Base-by-base conservation (phyloP, 2,888 invertebrate genomes). In the Acanthococcus lagerstroemiae region DNA sequence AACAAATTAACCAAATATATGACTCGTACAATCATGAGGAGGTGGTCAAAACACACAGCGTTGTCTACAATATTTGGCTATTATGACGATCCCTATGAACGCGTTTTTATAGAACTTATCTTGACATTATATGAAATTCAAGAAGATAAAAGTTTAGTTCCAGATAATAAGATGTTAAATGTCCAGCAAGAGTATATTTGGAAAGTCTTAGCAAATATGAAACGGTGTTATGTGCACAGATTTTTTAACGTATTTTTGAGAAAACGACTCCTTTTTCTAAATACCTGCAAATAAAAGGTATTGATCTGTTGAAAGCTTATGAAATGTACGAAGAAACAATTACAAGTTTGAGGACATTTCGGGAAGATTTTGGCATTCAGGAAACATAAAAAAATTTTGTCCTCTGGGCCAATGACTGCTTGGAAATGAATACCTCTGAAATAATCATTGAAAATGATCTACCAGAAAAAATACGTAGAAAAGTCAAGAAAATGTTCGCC, bases 21-120 rank as follows among this genome's bases (percentile, higher is more conserved):
- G n/a, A n/a, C n/a, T n/a, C n/a, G n/a, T n/a, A n/a, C n/a, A n/a
- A n/a, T n/a, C n/a, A n/a, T n/a, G n/a, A n/a, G n/a, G n/a, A n/a
- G n/a, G n/a, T n/a, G n/a, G n/a, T n/a, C n/a, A n/a, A n/a, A n/a
- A n/a, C n/a, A n/a, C n/a, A n/a, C n/a, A n/a, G n/a, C n/a, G n/a
- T n/a, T n/a, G n/a, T n/a, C n/a, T n/a, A n/a, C n/a, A n/a, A n/a
- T n/a, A n/a, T n/a, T n/a, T n/a, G n/a, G n/a, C n/a, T n/a, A n/a
- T n/a, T n/a, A n/a, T n/a, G n/a, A n/a, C n/a, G n/a, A n/a, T n/a
- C n/a, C n/a, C n/a, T n/a, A n/a, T n/a, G n/a, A n/a, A n/a, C n/a
- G 48, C n/a, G 48, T 48, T 48, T 48, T 48, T 48, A 17, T 48
- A 48, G n/a, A 48, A 48, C 48, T 48, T 48, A 5, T 48, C n/a